phyloP scores from a whole-genome alignment of 2,797 vertebrate species.

The Pteropus rufus region DNA sequence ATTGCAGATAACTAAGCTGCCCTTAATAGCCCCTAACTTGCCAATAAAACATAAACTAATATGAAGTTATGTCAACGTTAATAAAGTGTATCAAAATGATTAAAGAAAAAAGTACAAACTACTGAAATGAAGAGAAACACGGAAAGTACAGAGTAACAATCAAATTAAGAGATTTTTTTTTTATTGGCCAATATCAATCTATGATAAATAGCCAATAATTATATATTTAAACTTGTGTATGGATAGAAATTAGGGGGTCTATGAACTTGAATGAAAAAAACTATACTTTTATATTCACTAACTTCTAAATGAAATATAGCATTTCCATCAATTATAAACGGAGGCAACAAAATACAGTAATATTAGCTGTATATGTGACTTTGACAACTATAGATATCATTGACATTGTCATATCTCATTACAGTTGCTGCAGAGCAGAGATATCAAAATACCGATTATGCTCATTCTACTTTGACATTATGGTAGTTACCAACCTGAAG shows the following conservation, averaged over 20 bases:
- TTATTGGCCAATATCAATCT: not conserved
- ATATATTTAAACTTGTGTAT: not conserved
- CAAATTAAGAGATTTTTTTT: not conserved
- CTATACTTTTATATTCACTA: not conserved
- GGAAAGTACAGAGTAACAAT: not conserved
- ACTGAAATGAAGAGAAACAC: conserved; percentile 31
- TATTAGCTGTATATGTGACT: not conserved
- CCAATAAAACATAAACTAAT: not conserved
- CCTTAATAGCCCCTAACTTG: not conserved
- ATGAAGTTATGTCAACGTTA: not conserved
- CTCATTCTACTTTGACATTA: not conserved
- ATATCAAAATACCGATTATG: not conserved
- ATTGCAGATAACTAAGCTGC: not conserved
- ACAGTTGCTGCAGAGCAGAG: not conserved
- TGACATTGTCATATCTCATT: not conserved
- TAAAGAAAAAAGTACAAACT: conserved; percentile 6
- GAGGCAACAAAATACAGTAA: not conserved
- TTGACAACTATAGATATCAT: not conserved
- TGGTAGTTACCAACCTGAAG: not conserved
- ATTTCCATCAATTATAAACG: not conserved
- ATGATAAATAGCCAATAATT: not conserved
- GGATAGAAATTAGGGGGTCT: not conserved
- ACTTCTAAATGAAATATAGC: not conserved
- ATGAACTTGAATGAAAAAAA: not conserved
- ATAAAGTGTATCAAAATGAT: conserved; percentile 18